phyloP scores from a whole-genome alignment of 2,888 invertebrate genomes.

The Myopa testacea region DNA sequence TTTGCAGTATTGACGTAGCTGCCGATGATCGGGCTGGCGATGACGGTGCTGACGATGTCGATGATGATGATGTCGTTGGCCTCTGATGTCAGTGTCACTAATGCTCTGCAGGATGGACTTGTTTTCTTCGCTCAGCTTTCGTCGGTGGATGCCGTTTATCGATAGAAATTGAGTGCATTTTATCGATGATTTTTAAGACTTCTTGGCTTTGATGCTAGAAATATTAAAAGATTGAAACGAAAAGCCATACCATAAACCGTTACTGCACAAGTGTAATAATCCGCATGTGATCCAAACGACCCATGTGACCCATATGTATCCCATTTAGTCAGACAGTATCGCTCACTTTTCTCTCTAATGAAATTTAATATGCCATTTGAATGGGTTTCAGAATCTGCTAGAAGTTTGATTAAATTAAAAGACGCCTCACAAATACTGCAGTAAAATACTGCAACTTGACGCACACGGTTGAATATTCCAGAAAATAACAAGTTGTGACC shows the following conservation, averaged over 20 bases:
- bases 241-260: not conserved
- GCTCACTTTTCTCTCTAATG: no score
- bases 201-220: not conserved
- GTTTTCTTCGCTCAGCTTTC: constrained; percentile 5
- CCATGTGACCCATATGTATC: no score
- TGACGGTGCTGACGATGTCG: not conserved
- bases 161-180: not conserved
- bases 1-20: constrained; percentile 19
- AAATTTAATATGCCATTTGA: no score
- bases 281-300: no score
- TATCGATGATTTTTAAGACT: not conserved
- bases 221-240: constrained; percentile 4
- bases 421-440: no score
- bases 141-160: not conserved
- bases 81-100: not conserved
- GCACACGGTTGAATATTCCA: not conserved
- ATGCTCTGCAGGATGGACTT: not conserved
- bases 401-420: no score
- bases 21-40: constrained; percentile 3
- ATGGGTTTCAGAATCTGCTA: no score
- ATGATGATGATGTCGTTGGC: constrained; percentile 10
- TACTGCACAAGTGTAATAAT: no score
- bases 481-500: not conserved
- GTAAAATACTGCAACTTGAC: no score
- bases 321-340: no score